Evolutionary conservation across 35 echinoderm and acorn worm species (phyloP), one percentile per base, ranked within the genome.

Genomic region (Hemicentrotus pulcherrimus): DNA sequence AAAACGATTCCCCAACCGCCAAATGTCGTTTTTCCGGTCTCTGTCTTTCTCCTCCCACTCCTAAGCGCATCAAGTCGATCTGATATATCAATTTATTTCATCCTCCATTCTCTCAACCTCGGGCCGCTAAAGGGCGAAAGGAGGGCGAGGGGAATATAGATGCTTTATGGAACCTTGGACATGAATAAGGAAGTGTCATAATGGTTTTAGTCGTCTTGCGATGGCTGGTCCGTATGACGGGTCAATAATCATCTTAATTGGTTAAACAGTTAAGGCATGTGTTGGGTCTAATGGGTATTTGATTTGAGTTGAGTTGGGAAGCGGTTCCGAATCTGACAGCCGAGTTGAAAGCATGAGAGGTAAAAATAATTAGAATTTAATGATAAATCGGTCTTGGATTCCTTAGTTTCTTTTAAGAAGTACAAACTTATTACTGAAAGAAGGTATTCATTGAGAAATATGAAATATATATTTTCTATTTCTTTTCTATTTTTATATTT

Each of bases 1-100:
- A 22, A 78, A 78, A 78, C 65, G 65, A 78, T 78, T 78, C 28
- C 28, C 65, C 65, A n/a, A 22, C 65, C 65, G 19, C 15, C 65
- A 78, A 78, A 78, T n/a, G 65, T n/a, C 65, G 28, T 28, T 78
- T 78, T 78, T 78, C 28, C 65, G 28, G 22, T n/a, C 65, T 28
- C 65, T 28, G 65, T 78, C 65, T 78, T 4, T 6, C 65, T 28
- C 65, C 65, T 78, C 65, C 65, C 65, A 78, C 65, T 78, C 65
- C 2, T 78, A 78, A 78, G 24, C 65, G 65, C 65, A 78, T 78
- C 65, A 78, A 78, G 19, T 1, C n/a, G 65, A 78, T 78, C 65
- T 78, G 65, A 78, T 78, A 78, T 78, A 78, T 78, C 65, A 78
- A 78, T 78, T 28, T 78, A 78, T 78, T 78, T 28, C 65, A 78